Evolutionary conservation across 1,140 invertebrate genomes (phyloP).

Genomic region (Ceratitis capitata): DNA sequence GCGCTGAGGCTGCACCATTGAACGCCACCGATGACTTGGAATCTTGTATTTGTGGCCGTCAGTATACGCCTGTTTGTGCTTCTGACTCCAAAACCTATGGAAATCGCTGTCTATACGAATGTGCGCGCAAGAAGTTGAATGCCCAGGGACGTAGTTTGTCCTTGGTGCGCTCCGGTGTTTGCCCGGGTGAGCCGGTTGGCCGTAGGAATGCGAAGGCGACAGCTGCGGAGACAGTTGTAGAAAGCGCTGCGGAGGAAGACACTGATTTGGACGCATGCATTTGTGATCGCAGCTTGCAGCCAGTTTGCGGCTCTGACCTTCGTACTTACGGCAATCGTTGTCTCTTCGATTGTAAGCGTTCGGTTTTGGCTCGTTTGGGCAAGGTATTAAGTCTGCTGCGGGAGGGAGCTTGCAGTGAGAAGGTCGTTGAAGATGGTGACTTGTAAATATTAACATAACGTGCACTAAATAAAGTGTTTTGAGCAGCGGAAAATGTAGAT

Average conservation of each 20-base stretch:
- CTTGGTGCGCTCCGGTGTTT: not conserved
- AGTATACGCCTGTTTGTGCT: not conserved
- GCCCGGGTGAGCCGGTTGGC: not conserved
- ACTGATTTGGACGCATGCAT: slow-evolving; percentile 43
- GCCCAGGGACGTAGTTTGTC: not conserved
- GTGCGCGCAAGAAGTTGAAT: not conserved
- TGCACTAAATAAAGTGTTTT: not conserved
- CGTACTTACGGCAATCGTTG: slow-evolving; percentile 54
- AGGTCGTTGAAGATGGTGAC: not conserved
- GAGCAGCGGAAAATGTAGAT: too few species aligned
- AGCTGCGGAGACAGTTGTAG: not conserved
- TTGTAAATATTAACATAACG: too few species aligned
- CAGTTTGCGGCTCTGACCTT: slow-evolving; percentile 53
- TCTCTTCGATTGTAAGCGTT: slow-evolving; percentile 47
- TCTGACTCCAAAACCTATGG: not conserved
- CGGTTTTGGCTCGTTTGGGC: slow-evolving; percentile 42
- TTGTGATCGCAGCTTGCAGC: slow-evolving; percentile 49
- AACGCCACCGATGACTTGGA: not conserved
- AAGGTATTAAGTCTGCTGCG: slow-evolving; percentile 43
- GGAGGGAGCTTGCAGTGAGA: slow-evolving; percentile 47
- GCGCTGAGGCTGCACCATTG: not conserved
- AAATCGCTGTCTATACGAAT: not conserved
- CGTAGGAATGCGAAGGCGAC: not conserved
- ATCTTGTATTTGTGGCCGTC: not conserved
- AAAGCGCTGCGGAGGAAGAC: not conserved